phyloP scores from a whole-genome alignment of 2,888 invertebrate species.

The Magallana nippona region DNA sequence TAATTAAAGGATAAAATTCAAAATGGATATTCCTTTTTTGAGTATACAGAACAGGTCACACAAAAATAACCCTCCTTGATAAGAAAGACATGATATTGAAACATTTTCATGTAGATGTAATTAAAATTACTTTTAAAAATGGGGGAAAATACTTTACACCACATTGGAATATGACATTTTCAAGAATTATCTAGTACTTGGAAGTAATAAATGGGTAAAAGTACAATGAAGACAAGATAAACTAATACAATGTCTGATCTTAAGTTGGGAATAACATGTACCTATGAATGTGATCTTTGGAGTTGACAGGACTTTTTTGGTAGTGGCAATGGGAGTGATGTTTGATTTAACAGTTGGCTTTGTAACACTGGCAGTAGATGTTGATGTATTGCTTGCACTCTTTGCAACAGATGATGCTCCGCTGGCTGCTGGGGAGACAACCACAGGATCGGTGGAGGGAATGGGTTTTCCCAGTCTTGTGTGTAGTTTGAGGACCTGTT shows the following conservation, averaged over 20 bases:
- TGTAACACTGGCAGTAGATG: slow-evolving; percentile 48
- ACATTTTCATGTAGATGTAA: too few relatives aligned
- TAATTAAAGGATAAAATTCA: not conserved
- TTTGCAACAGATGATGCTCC: slow-evolving; percentile 61
- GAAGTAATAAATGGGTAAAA: too few relatives aligned
- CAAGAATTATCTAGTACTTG: too few relatives aligned
- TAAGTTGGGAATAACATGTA: slow-evolving; percentile 52
- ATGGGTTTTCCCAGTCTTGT: slow-evolving; percentile 98
- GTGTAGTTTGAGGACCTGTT: slow-evolving; percentile 91
- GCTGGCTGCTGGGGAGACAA: slow-evolving; percentile 82
- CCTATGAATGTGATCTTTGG: slow-evolving; percentile 92
- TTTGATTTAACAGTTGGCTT: slow-evolving; percentile 50
- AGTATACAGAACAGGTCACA: too few relatives aligned
- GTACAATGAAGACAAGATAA: too few relatives aligned
- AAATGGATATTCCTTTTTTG: too few relatives aligned
- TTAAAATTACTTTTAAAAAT: too few relatives aligned
- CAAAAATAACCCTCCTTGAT: too few relatives aligned
- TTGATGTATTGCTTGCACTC: slow-evolving; percentile 52
- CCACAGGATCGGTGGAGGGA: slow-evolving; percentile 95
- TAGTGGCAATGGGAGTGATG: slow-evolving; percentile 60
- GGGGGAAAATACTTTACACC: too few relatives aligned
- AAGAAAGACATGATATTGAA: too few relatives aligned
- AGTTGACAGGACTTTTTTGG: slow-evolving; percentile 82
- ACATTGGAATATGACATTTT: too few relatives aligned
- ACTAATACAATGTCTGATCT: too few relatives aligned